Base-by-base conservation (phyloP, 2,797 vertebrate genomes). In the Leontopithecus rosalia region DNA sequence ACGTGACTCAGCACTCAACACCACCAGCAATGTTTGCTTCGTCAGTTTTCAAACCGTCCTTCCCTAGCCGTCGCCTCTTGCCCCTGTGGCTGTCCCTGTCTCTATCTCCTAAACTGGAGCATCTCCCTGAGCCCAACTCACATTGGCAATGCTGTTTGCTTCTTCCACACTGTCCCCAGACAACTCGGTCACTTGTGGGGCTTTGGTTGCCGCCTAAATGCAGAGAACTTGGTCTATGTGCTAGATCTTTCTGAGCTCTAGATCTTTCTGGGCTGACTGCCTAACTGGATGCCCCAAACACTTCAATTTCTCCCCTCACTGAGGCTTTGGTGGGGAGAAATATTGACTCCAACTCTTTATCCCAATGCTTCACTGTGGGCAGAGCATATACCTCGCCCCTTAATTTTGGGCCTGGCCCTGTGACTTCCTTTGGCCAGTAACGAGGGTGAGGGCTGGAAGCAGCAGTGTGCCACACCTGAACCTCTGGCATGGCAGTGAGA, bases 1-100 rank as follows among this genome's bases (percentile, higher is more conserved):
- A n/a, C 36, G 2, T 2, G 2, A 26, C 39, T 43, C 13, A 0
- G 5, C 33, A 10, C 14, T 15, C 2, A 0, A 26, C 33, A 17
- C 22, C 0, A 2, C 3, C 28, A 4, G 20, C 4, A 28, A 33
- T n/a, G 11, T 58, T 24, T n/a, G 20, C 55, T 24, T 55, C n/a
- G 20, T 3, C n/a, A 24, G 10, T 48, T 39, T 11, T 43, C 73
- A 36, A 30, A 1, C 41, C 36, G 36, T 72, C 87, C 61, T 28
- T 64, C 33, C 76, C 48, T 33, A 48, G 75, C 22, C 26, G 12
- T 43, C 33, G 55, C 58, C 46, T 80, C 22, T 57, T 0, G 4
- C 24, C 33, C 30, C 72, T 28, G 43, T 15, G 61, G 33, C 50
- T 50, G 20, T 7, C 70, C 12, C 28, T 43, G 30, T 24, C n/a